phyloP scores from a whole-genome alignment of 2,888 invertebrate genomes.

The Ctena decussata region DNA sequence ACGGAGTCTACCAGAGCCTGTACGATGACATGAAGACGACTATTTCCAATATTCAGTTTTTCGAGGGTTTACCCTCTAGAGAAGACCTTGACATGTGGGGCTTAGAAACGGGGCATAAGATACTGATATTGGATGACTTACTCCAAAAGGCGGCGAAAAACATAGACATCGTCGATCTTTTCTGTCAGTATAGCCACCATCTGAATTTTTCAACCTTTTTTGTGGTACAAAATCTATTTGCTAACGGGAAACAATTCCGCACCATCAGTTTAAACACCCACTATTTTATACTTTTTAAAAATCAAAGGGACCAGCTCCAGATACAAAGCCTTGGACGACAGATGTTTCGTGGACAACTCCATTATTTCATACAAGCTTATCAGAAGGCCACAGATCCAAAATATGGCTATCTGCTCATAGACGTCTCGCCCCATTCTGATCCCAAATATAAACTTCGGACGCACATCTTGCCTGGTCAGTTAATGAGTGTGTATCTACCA shows the following conservation, averaged over 20 bases:
- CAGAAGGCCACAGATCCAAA: constrained; percentile 50
- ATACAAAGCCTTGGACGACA: constrained; percentile 59
- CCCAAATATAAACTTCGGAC: constrained; percentile 57
- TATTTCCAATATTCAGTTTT: constrained; percentile 46
- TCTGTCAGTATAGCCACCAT: constrained; percentile 57
- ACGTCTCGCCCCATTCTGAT: constrained; percentile 59
- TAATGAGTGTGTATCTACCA: constrained; percentile 32
- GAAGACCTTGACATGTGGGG: constrained; percentile 49
- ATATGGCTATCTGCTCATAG: constrained; percentile 49
- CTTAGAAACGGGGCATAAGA: constrained; percentile 40
- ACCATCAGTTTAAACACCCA: constrained; percentile 62
- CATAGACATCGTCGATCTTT: constrained; percentile 55
- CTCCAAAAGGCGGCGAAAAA: constrained; percentile 37
- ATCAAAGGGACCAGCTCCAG: constrained; percentile 51
- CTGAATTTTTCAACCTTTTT: constrained; percentile 54
- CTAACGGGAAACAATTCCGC: constrained; percentile 46
- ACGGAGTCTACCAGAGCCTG: constrained; percentile 59
- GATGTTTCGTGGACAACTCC: constrained; percentile 37
- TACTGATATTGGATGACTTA: constrained; percentile 55
- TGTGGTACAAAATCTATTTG: constrained; percentile 57
- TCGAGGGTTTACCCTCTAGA: constrained; percentile 50
- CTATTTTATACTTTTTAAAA: constrained; percentile 61
- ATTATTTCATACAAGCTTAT: constrained; percentile 54
- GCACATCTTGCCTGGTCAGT: constrained; percentile 56
- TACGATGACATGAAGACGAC: constrained; percentile 52